These are phyloP conservation scores for Heliconius nattereri DNA, from an alignment of 1,140 invertebrate species.

Conservation along the genomic window DNA sequence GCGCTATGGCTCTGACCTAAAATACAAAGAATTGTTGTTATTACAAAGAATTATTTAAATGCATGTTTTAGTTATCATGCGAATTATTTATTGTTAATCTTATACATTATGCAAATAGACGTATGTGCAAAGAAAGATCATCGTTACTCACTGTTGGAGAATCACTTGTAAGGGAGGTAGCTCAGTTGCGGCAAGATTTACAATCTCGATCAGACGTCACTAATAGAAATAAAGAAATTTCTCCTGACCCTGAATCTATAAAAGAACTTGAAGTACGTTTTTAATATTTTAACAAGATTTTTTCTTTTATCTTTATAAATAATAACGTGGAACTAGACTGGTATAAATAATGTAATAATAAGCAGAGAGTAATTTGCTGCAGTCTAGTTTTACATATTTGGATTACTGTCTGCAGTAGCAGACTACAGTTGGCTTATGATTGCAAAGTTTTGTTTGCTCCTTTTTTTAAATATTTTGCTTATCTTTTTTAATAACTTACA, in stretches of 20 bases:
- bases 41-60: too few relatives aligned
- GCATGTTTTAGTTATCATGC: too few relatives aligned
- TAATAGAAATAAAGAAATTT: slow-evolving; percentile 47
- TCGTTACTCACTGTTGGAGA: slow-evolving; percentile 64
- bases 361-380: too few relatives aligned
- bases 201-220: slow-evolving; percentile 42
- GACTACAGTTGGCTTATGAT: not conserved
- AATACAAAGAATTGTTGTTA: too few relatives aligned
- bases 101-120: slow-evolving; percentile 38
- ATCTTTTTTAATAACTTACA: not conserved
- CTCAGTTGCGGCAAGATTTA: slow-evolving; percentile 58
- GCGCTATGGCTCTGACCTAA: too few relatives aligned
- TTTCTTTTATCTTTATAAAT: not conserved
- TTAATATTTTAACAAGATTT: not conserved
- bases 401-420: too few relatives aligned
- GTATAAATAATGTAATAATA: too few relatives aligned
- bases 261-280: slow-evolving; percentile 52
- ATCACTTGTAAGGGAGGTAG: slow-evolving; percentile 64
- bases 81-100: not conserved
- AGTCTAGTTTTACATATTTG: too few relatives aligned
- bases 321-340: too few relatives aligned
- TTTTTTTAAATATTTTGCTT: not conserved
- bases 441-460: not conserved
- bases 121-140: slow-evolving; percentile 56
- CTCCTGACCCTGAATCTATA: slow-evolving; percentile 45